Evolutionary conservation across 2,113 vertebrate species (phyloP).

Genomic region (Callospermophilus lateralis): DNA sequence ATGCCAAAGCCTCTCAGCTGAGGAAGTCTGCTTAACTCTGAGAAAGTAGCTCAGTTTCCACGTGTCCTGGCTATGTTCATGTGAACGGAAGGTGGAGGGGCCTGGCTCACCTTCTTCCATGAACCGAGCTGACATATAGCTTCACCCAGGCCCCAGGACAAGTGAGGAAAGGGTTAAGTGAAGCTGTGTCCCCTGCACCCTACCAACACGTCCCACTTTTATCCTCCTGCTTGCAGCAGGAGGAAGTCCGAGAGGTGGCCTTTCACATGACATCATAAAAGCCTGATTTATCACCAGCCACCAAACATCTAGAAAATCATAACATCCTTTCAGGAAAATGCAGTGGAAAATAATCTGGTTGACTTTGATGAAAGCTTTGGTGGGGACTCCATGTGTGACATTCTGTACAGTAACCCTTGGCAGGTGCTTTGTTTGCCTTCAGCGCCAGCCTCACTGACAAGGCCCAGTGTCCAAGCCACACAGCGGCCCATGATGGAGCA

Average conservation of each 20-base stretch:
- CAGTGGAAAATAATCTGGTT: constrained; percentile 97
- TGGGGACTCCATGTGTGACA: constrained; percentile 85
- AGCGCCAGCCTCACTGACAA: background rate
- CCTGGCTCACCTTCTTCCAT: background rate
- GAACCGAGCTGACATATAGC: background rate
- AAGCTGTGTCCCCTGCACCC: constrained; percentile 73
- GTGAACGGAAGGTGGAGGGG: background rate
- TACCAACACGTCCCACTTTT: constrained; percentile 80
- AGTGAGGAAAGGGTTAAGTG: constrained; percentile 82
- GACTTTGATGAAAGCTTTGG: constrained; percentile 94
- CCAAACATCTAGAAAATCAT: constrained; percentile 98
- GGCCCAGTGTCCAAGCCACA: constrained; percentile 41
- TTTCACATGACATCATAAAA: constrained; percentile 98
- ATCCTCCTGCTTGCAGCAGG: constrained; percentile 84
- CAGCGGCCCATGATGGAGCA: background rate
- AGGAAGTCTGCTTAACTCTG: background rate
- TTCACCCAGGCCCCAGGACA: background rate
- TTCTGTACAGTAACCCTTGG: constrained; percentile 86
- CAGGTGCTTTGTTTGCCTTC: constrained; percentile 80
- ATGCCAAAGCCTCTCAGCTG: background rate
- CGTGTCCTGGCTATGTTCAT: background rate
- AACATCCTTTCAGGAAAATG: constrained; percentile 99
- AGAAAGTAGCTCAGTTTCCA: background rate
- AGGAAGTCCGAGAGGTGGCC: constrained; percentile 92
- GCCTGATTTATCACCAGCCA: constrained; percentile 96